Evolutionary conservation across 2,113 vertebrate genomes (phyloP).

Genomic region (Acanthochromis polyacanthus): DNA sequence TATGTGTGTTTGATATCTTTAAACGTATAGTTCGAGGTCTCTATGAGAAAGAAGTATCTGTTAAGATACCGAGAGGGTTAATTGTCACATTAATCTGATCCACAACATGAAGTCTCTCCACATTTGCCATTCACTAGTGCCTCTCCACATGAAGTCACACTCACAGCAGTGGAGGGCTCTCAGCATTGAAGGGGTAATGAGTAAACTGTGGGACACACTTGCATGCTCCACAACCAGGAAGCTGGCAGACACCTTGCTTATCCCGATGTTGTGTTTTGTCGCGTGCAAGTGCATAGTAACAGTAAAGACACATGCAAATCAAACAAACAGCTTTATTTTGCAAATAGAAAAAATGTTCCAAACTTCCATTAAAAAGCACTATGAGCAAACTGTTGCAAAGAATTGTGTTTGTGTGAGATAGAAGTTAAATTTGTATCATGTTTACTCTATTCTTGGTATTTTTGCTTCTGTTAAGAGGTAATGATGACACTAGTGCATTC

Average conservation of each 20-base stretch:
- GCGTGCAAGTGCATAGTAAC: not conserved
- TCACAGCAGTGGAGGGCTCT: not conserved
- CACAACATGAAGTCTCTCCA: not conserved
- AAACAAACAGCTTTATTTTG: no score
- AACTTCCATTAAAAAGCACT: not conserved
- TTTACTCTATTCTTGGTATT: conserved; percentile 8
- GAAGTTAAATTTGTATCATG: conserved; percentile 37
- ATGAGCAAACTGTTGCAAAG: not conserved
- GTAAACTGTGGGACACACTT: not conserved
- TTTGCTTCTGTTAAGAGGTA: conserved; percentile 20
- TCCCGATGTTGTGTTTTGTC: not conserved
- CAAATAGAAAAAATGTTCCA: not conserved
- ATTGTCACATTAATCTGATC: not conserved
- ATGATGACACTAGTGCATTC: conserved; percentile 32
- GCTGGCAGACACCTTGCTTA: not conserved
- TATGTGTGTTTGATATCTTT: no score
- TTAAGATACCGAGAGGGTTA: not conserved
- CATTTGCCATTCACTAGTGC: not conserved
- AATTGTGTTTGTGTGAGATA: not conserved
- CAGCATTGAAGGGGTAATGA: not conserved
- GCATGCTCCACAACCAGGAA: not conserved
- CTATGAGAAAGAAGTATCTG: not conserved
- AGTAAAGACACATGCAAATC: not conserved
- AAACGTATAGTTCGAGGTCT: no score
- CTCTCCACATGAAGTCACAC: conserved; percentile 1